A percentile compares a stretch with the other conserved stretches of the same genome.
phyloP scores from a whole-genome alignment of 2,797 vertebrate species.

The Muscicapa striata region DNA sequence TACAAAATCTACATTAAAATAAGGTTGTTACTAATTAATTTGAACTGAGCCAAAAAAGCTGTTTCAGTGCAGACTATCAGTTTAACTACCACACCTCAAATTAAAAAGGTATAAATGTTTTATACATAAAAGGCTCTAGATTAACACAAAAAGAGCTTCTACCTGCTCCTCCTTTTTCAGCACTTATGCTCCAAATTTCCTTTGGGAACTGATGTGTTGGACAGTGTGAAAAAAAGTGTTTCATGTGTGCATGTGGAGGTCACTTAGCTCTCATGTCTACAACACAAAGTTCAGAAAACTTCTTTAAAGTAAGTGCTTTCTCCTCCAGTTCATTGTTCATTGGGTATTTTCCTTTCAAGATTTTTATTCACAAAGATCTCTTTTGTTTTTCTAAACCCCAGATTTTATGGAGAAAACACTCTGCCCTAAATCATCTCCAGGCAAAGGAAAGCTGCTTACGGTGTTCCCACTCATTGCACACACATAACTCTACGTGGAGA shows the following conservation, averaged over 20 bases:
- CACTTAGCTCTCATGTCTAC: not conserved
- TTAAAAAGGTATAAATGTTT: conserved; percentile 4
- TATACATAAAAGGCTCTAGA: not conserved
- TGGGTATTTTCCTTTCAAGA: not conserved
- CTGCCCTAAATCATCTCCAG: conserved; percentile 17
- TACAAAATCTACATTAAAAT: not conserved
- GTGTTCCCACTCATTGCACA: conserved; percentile 67
- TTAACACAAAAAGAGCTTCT: not conserved
- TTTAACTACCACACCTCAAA: not conserved
- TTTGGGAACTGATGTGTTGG: not conserved
- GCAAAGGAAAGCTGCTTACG: conserved; percentile 9
- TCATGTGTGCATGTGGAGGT: not conserved
- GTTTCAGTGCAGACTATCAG: not conserved
- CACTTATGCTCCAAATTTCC: not conserved
- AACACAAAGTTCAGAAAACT: not conserved
- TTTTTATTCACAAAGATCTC: not conserved
- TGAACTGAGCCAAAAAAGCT: conserved; percentile 1
- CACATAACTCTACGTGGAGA: conserved; percentile 45
- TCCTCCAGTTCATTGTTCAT: not conserved
- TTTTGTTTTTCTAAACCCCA: not conserved
- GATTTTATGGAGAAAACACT: not conserved
- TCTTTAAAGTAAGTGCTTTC: not conserved
- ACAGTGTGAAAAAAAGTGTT: not conserved
- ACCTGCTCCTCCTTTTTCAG: not conserved
- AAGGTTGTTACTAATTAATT: not conserved